Conservation (phyloP, 2,888 invertebrate species). For the Cheilosia soror region DNA sequence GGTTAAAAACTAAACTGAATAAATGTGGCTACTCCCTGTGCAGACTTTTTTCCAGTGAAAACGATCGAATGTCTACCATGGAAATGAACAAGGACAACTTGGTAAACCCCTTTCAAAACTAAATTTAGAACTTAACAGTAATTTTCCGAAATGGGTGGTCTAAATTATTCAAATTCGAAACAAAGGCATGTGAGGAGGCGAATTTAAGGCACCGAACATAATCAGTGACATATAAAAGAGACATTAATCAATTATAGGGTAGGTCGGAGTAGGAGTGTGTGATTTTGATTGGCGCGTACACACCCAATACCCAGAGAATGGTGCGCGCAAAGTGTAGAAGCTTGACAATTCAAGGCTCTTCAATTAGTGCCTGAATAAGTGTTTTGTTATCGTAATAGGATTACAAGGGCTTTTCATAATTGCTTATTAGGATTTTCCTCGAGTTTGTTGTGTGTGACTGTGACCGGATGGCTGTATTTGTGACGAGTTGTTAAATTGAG, state of each 20-base stretch:
- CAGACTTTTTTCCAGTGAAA: background rate
- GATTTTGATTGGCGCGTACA: constrained; percentile 48
- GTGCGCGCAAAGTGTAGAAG: constrained; percentile 15
- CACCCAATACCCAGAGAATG: constrained; percentile 10
- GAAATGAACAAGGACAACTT: background rate
- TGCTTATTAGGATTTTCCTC: constrained; percentile 45
- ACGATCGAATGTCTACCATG: background rate
- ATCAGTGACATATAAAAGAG: constrained; percentile 14
- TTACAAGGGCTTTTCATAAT: constrained; percentile 54
- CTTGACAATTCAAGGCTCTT: constrained; percentile 45
- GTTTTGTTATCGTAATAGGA: constrained; percentile 60
- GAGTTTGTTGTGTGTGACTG: constrained; percentile 7
- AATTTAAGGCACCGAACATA: background rate
- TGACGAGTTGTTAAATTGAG: constrained; percentile 32
- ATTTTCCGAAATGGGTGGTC: background rate
- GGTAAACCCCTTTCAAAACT: constrained; percentile 3
- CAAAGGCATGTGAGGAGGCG: constrained; percentile 30
- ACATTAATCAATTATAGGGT: constrained; percentile 45
- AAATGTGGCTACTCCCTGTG: background rate
- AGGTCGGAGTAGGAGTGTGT: constrained; percentile 14
- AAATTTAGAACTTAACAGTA: constrained; percentile 17
- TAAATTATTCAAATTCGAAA: constrained; percentile 64
- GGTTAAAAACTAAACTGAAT: constrained; percentile 31
- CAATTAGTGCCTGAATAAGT: constrained; percentile 65
- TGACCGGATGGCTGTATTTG: constrained; percentile 1